Conservation (phyloP, 2,113 vertebrate species). For the Sinocyclocheilus grahami region DNA sequence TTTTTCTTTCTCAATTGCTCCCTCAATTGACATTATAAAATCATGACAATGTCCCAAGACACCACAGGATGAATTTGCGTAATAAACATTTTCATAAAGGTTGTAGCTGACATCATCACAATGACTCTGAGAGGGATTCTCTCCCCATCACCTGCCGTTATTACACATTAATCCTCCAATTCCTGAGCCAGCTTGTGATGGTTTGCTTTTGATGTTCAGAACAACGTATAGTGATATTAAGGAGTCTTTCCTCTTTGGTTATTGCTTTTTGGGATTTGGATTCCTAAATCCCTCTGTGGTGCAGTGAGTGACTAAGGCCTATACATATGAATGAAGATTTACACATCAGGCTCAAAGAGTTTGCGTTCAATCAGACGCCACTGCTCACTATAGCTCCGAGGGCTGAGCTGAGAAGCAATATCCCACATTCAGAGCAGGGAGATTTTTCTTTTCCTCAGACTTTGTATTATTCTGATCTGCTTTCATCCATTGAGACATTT, state of each 20-base stretch:
- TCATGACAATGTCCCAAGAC: conserved; percentile 19
- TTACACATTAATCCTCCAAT: conserved; percentile 39
- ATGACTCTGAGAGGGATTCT: background rate
- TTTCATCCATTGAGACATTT: conserved; percentile 6
- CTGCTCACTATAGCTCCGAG: conserved; percentile 67
- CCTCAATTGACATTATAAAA: conserved; percentile 6
- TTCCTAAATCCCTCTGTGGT: conserved; percentile 70
- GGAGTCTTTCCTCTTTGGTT: conserved; percentile 68
- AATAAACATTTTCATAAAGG: conserved; percentile 29
- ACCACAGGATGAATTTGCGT: conserved; percentile 1
- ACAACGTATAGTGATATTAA: conserved; percentile 63
- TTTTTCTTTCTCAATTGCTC: conserved; percentile 1
- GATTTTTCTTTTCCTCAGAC: background rate
- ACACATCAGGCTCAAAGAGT: conserved; percentile 68
- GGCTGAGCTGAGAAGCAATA: conserved; percentile 72
- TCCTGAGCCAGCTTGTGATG: conserved; percentile 14
- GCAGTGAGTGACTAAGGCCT: conserved; percentile 68
- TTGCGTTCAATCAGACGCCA: conserved; percentile 71
- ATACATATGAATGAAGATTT: conserved; percentile 77
- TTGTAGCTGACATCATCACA: conserved; percentile 15
- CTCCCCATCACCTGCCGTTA: conserved; percentile 22
- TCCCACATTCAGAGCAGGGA: background rate
- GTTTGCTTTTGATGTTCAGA: conserved; percentile 55
- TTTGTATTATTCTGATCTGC: conserved; percentile 29
- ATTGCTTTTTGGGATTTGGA: conserved; percentile 69